phyloP scores from a whole-genome alignment of 1,140 invertebrate species.

The Drosophila bocki region DNA sequence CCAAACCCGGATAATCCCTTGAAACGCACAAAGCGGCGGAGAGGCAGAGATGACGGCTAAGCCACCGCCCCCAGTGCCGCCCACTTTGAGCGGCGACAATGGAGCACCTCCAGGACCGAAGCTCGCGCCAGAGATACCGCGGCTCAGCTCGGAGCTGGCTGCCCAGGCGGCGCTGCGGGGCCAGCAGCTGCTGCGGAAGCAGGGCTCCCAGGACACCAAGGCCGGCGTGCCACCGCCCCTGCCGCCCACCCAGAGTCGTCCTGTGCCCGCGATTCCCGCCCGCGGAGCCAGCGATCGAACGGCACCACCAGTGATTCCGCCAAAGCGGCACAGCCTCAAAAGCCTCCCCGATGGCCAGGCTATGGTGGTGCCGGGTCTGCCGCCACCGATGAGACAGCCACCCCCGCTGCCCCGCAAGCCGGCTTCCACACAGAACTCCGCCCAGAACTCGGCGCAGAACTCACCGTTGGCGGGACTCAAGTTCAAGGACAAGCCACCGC shows the following conservation, averaged over 20 bases:
- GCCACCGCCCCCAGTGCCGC: slow-evolving; percentile 66
- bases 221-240: slow-evolving; percentile 62
- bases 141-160: slow-evolving; percentile 78
- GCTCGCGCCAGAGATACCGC: slow-evolving; percentile 79
- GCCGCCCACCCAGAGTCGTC: slow-evolving; percentile 71
- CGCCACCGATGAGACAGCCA: slow-evolving; percentile 65
- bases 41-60: slow-evolving; percentile 64
- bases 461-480: slow-evolving; percentile 72
- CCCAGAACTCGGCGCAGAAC: slow-evolving; percentile 80
- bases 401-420: slow-evolving; percentile 82
- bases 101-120: slow-evolving; percentile 47
- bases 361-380: slow-evolving; percentile 59
- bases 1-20: slow-evolving; percentile 11
- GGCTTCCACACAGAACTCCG: slow-evolving; percentile 66
- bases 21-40: slow-evolving; percentile 55
- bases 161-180: slow-evolving; percentile 80
- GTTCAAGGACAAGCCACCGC: slow-evolving; percentile 78
- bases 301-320: slow-evolving; percentile 82
- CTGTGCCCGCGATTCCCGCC: slow-evolving; percentile 83
- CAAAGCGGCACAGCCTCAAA: slow-evolving; percentile 81
- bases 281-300: slow-evolving; percentile 70
- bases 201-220: slow-evolving; percentile 61
- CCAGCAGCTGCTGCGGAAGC: slow-evolving; percentile 77
- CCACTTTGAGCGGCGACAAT: slow-evolving; percentile 52
- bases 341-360: slow-evolving; percentile 73